Conservation (phyloP, 2,888 invertebrate genomes). For the Serrognathus titanus region DNA sequence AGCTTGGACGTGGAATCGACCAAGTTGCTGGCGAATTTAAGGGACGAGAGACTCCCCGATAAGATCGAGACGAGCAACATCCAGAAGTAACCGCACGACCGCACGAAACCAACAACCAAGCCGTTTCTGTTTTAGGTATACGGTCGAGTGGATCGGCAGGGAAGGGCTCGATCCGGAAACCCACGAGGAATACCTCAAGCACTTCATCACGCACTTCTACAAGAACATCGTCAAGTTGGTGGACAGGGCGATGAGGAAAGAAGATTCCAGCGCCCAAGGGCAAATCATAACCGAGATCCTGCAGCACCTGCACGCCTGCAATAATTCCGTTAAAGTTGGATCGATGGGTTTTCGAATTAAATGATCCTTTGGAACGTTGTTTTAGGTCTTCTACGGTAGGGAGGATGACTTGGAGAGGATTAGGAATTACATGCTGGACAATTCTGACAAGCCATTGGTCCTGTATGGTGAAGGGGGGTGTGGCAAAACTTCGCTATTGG, state of each 20-base stretch:
- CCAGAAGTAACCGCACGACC: slow-evolving; percentile 64
- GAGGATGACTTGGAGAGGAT: slow-evolving; percentile 80
- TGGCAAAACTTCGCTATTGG: slow-evolving; percentile 93
- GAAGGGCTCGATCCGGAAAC: slow-evolving; percentile 91
- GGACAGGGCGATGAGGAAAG: slow-evolving; percentile 92
- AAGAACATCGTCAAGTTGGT: slow-evolving; percentile 88
- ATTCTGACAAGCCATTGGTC: slow-evolving; percentile 84
- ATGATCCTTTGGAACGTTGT: not conserved
- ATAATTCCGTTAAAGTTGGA: slow-evolving; percentile 79
- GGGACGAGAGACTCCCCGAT: slow-evolving; percentile 85
- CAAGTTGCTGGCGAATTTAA: slow-evolving; percentile 78
- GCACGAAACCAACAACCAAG: not conserved
- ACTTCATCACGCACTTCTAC: slow-evolving; percentile 93
- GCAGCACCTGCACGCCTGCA: slow-evolving; percentile 93
- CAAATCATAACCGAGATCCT: slow-evolving; percentile 91
- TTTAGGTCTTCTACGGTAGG: slow-evolving; percentile 84
- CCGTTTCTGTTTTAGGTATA: slow-evolving; percentile 60
- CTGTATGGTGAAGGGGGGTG: slow-evolving; percentile 96
- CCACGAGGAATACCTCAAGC: slow-evolving; percentile 88
- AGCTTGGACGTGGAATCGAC: slow-evolving; percentile 92
- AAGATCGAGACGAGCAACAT: slow-evolving; percentile 87
- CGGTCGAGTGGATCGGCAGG: slow-evolving; percentile 95
- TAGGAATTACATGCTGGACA: slow-evolving; percentile 77
- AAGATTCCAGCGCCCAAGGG: slow-evolving; percentile 90
- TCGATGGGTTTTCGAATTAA: not conserved